Evolutionary conservation across 2,888 invertebrate genomes (phyloP).

Genomic region (Blomia tropicalis): DNA sequence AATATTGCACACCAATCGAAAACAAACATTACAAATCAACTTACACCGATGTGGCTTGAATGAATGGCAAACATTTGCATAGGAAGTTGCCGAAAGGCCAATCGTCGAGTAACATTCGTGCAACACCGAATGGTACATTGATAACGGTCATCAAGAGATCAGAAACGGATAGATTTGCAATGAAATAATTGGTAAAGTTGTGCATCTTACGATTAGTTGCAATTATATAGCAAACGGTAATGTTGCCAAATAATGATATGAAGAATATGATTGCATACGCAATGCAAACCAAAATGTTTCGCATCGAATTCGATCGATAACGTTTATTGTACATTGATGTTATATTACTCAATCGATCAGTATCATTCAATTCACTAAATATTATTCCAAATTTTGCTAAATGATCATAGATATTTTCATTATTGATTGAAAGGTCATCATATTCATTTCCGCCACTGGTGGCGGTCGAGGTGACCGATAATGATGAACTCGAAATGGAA

Average conservation of each 20-base stretch:
- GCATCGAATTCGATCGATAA: constrained; percentile 26
- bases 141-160: constrained; percentile 35
- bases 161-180: constrained; percentile 43
- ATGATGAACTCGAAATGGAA: too few relatives aligned
- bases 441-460: too few relatives aligned
- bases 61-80: constrained; percentile 37
- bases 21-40: too few relatives aligned
- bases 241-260: constrained; percentile 37
- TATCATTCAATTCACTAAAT: too few relatives aligned
- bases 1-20: too few relatives aligned
- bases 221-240: constrained; percentile 41
- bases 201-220: constrained; percentile 41
- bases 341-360: too few relatives aligned
- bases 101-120: constrained; percentile 35
- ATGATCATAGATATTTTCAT: too few relatives aligned
- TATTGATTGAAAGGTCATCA: too few relatives aligned
- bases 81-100: constrained; percentile 39
- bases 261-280: constrained; percentile 39
- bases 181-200: constrained; percentile 43
- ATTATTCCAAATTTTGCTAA: too few relatives aligned
- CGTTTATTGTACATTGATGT: not conserved
- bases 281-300: constrained; percentile 26
- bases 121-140: constrained; percentile 39
- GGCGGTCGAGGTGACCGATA: too few relatives aligned
- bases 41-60: constrained; percentile 33